Percentiles rank a stretch among this genome's conserved stretches.
These are phyloP conservation scores for Melopsittacus undulatus DNA, from an alignment of 2,797 vertebrate species.

Conservation along the genomic window DNA sequence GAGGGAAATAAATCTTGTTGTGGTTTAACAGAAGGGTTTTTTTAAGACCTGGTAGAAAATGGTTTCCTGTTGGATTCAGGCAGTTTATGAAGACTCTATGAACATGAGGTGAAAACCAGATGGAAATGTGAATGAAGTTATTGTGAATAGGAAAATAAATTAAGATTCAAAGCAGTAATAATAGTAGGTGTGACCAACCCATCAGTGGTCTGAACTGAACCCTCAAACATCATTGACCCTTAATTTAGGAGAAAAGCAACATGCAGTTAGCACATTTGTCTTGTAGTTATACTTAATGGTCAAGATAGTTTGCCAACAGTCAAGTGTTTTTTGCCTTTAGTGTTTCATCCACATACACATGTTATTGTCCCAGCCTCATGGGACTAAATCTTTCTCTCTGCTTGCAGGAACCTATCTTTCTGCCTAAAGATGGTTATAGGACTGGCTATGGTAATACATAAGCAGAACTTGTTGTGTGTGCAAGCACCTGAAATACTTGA, in stretches of 20 bases:
- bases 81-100: not conserved
- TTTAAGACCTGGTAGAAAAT: not conserved
- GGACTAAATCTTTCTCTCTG: not conserved
- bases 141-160: not conserved
- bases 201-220: not conserved
- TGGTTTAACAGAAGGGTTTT: not conserved
- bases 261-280: fast-evolving
- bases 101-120: not conserved
- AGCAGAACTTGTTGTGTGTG: fast-evolving
- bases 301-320: not conserved
- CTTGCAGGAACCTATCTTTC: not conserved
- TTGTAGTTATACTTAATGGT: not conserved
- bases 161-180: not conserved
- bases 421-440: not conserved
- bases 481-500: not conserved
- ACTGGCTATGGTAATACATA: not conserved
- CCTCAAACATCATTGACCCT: not conserved
- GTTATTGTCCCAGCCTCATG: not conserved
- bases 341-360: fast-evolving
- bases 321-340: not conserved
- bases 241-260: not conserved
- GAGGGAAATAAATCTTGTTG: not conserved
- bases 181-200: not conserved
- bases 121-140: not conserved
- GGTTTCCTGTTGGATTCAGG: not conserved